These are phyloP conservation scores for Nephrotoma appendiculata DNA, from an alignment of 2,888 invertebrate species.

Conservation along the genomic window DNA sequence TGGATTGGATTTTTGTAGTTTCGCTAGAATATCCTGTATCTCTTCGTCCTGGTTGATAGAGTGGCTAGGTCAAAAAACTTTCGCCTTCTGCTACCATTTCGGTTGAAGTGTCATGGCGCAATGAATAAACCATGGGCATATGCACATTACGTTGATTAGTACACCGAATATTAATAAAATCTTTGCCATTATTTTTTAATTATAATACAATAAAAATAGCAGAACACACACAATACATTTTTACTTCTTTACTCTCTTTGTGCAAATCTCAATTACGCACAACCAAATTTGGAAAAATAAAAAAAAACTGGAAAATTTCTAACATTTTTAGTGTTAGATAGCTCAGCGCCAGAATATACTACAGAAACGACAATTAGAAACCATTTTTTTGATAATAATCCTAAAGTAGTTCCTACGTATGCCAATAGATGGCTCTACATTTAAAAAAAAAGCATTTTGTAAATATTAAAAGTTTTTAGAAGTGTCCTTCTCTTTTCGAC, in stretches of 20 bases:
- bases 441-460: too few relatives aligned
- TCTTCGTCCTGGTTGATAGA: slow-evolving; percentile 60
- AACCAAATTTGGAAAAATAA: neutral
- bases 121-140: neutral
- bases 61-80: slow-evolving; percentile 39
- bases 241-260: neutral
- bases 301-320: neutral
- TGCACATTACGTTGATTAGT: neutral
- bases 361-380: too few relatives aligned
- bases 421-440: too few relatives aligned
- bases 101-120: neutral
- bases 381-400: too few relatives aligned
- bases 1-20: slow-evolving; percentile 50
- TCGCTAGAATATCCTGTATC: slow-evolving; percentile 45
- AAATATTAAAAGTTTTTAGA: too few relatives aligned
- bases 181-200: neutral
- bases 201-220: neutral
- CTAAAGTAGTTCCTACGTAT: too few relatives aligned
- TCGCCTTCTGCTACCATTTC: slow-evolving; percentile 32
- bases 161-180: neutral
- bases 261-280: neutral
- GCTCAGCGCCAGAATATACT: too few relatives aligned
- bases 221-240: neutral
- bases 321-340: neutral
- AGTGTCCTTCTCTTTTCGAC: too few relatives aligned